These are phyloP conservation scores for Chrysomela aeneicollis DNA, from an alignment of 2,888 invertebrate species.

Conservation along the genomic window DNA sequence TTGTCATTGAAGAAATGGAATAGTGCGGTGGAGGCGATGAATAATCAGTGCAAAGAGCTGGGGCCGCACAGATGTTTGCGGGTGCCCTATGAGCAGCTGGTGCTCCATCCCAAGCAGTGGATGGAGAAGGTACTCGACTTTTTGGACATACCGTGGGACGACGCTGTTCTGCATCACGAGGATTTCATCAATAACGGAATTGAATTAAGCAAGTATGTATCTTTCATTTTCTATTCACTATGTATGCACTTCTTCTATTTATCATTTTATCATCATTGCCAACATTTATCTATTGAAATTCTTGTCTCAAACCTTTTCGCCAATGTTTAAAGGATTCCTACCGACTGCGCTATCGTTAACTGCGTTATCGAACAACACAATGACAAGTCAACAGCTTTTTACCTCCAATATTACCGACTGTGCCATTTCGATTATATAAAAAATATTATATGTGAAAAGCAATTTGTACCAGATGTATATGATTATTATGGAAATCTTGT, in stretches of 20 bases:
- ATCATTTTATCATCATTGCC: too few relatives aligned
- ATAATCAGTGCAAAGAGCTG: slow-evolving; percentile 87
- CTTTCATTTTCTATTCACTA: not conserved
- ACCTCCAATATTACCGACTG: too few relatives aligned
- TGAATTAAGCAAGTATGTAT: slow-evolving; percentile 90
- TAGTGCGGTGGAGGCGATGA: slow-evolving; percentile 93
- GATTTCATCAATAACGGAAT: slow-evolving; percentile 97
- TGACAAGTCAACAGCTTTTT: too few relatives aligned
- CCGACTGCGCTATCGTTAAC: too few relatives aligned
- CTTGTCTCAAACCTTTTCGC: too few relatives aligned
- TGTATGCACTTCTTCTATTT: not conserved
- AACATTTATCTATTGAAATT: too few relatives aligned
- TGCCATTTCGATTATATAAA: too few relatives aligned
- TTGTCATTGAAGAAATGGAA: slow-evolving; percentile 94
- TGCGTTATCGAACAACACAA: too few relatives aligned
- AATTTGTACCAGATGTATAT: too few relatives aligned
- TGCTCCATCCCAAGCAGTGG: slow-evolving; percentile 90
- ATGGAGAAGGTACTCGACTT: slow-evolving; percentile 88
- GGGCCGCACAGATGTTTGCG: slow-evolving; percentile 79
- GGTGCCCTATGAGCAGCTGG: slow-evolving; percentile 97
- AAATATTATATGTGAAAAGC: too few relatives aligned
- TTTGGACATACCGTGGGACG: slow-evolving; percentile 93
- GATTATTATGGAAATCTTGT: too few relatives aligned
- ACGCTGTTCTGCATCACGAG: slow-evolving; percentile 96
- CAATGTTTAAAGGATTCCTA: too few relatives aligned